Evolutionary conservation across 1,140 invertebrate genomes (phyloP).

Genomic region (Phymorhynchus buccinoides): DNA sequence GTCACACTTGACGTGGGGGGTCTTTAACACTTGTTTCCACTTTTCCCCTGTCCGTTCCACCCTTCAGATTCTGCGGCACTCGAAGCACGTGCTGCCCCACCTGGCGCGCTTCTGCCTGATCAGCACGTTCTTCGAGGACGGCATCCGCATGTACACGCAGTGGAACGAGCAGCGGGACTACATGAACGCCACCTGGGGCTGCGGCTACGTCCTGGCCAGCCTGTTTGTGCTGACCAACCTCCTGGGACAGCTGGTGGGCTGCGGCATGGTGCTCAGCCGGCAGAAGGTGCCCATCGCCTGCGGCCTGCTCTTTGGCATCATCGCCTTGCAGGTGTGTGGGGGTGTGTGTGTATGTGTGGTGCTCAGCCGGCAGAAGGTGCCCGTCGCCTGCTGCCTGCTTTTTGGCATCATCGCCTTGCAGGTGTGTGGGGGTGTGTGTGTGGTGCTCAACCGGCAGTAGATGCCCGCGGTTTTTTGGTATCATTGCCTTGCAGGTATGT

Average conservation of each 20-base stretch:
- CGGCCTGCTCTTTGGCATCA: constrained; percentile 95
- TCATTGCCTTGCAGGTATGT: too few relatives aligned
- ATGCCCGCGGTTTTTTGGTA: constrained; percentile 93
- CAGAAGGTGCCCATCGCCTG: constrained; percentile 96
- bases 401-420: constrained; percentile 97
- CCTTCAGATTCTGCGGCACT: constrained; percentile 91
- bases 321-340: constrained; percentile 86
- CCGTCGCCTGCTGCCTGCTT: constrained; percentile 92
- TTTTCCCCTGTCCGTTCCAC: neutral
- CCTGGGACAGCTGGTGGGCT: constrained; percentile 94
- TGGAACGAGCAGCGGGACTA: constrained; percentile 99
- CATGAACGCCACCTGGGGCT: constrained; percentile 92
- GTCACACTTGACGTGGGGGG: too few relatives aligned
- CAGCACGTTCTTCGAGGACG: constrained; percentile 99
- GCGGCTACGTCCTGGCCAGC: constrained; percentile 92
- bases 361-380: constrained; percentile 90
- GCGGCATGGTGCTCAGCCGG: constrained; percentile 94
- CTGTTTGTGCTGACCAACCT: constrained; percentile 96
- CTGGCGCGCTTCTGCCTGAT: constrained; percentile 97
- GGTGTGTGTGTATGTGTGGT: constrained; percentile 94
- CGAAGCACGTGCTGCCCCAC: constrained; percentile 95
- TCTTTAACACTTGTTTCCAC: too few relatives aligned
- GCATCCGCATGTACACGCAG: constrained; percentile 98
- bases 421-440: constrained; percentile 80
- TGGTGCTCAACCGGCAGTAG: constrained; percentile 93